These are phyloP conservation scores for Polypedilum pembai DNA, from an alignment of 1,140 invertebrate genomes.

Conservation along the genomic window DNA sequence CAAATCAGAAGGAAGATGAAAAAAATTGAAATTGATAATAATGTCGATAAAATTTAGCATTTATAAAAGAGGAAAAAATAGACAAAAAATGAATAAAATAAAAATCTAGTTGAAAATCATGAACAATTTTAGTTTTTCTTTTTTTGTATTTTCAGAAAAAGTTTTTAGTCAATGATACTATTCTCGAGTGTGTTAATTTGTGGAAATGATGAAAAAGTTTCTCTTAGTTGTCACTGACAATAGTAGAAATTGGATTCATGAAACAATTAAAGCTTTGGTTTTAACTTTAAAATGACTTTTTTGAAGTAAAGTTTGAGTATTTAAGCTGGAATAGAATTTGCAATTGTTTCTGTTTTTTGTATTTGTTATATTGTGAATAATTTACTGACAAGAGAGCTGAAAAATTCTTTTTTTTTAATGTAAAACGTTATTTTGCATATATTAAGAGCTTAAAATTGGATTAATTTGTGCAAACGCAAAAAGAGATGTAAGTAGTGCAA, in stretches of 20 bases:
- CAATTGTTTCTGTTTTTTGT: neutral
- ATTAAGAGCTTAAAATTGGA: too few relatives aligned
- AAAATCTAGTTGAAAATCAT: neutral
- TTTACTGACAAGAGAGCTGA: too few relatives aligned
- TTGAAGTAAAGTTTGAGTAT: neutral
- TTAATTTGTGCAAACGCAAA: too few relatives aligned
- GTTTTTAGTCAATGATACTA: neutral
- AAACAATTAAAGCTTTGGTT: neutral
- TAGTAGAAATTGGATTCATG: neutral
- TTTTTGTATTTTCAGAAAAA: neutral
- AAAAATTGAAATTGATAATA: constrained; percentile 21
- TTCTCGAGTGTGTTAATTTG: too few relatives aligned
- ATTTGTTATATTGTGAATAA: neutral
- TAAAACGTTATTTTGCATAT: too few relatives aligned
- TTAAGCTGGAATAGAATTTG: too few relatives aligned
- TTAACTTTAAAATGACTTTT: neutral
- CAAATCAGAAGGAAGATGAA: neutral
- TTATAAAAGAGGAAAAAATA: constrained; percentile 1
- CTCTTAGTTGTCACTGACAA: neutral
- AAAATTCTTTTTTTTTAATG: too few relatives aligned
- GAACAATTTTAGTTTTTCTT: neutral
- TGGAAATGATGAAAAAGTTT: neutral
- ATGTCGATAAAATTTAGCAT: constrained; percentile 27
- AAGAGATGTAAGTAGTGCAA: too few relatives aligned
- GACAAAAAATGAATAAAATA: constrained; percentile 2